Evolutionary conservation across 2,888 invertebrate species (phyloP), one percentile per base, ranked within the genome.

Genomic region (Plemyria rubiginata): DNA sequence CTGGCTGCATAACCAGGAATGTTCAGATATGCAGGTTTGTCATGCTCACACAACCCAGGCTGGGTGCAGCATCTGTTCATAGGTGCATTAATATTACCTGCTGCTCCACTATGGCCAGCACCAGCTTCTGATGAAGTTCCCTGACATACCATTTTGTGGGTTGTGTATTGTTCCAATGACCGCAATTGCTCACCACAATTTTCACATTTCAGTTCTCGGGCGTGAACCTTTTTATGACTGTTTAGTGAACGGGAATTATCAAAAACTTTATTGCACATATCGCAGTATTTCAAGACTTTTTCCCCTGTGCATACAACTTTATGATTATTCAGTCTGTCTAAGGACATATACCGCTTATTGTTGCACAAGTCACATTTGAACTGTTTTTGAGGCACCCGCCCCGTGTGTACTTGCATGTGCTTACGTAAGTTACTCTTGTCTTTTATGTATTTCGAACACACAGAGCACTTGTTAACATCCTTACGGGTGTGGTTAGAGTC

Each of bases 381-480:
- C 75, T 93, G 93, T 77, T 93, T 93, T 72, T 93, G 93, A 55
- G 93, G 93, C 54, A 93, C 91, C 43, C 93, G 80, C 1, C 93
- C 93, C 41, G 93, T 93, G 70, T 93, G 93, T n/a, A 93, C 93
- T 79, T 93, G 93, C 93, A 93, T 93, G 72, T 93, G 93, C 74
- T 93, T 93, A 66, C 93, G 91, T 69, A 93, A 79, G 75, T 93
- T 93, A 76, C 93, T 93, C 70, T 93, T 93, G 79, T 93, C 93
- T 79, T 93, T 93, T 62, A 93, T 93, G 76, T 93, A 93, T 78
- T 93, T 93, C 63, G 93, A 93, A 81, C 93, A 93, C 63, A 93
- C 93, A 52, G 93, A 85, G 81, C 93, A 93, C 73, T 93, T 93
- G 75, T 93, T 93, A 32, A 93, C 93, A 86, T 93, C 93, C 78